These are phyloP conservation scores for Atopsyche davidsoni DNA, from an alignment of 1,140 invertebrate species.

Conservation along the genomic window DNA sequence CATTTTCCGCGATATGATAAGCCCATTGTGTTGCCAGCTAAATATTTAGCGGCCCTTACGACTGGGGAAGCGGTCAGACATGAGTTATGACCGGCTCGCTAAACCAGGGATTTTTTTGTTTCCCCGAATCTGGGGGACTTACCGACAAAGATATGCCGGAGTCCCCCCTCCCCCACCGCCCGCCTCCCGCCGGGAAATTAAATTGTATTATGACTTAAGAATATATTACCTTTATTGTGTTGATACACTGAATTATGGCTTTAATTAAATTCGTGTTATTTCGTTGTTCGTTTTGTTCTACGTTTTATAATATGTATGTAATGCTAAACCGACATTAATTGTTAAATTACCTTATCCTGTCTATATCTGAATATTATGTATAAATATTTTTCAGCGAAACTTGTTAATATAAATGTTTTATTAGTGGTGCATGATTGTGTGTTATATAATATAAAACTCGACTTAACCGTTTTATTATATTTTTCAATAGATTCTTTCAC, in stretches of 20 bases:
- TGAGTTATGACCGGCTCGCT: conserved; percentile 27
- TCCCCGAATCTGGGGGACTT: conserved; percentile 15
- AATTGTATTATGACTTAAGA: conserved; percentile 12
- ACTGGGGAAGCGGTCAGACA: conserved; percentile 19
- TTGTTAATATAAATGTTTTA: no score
- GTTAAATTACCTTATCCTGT: no score
- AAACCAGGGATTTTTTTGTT: conserved; percentile 24
- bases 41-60: conserved; percentile 27
- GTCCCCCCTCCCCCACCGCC: conserved; percentile 8
- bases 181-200: conserved; percentile 16
- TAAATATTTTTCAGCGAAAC: no score
- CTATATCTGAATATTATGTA: no score
- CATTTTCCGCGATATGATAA: conserved; percentile 26
- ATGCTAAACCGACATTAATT: no score
- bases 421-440: no score
- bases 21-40: conserved; percentile 25
- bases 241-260: not conserved
- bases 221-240: not conserved
- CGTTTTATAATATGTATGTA: no score
- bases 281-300: no score
- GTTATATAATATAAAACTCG: no score
- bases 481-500: no score
- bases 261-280: no score
- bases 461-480: no score
- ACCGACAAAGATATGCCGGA: conserved; percentile 16